Percentiles rank a stretch among this genome's conserved stretches.
These are phyloP conservation scores for Chitala chitala DNA, from an alignment of 2,113 vertebrate species.

Conservation along the genomic window DNA sequence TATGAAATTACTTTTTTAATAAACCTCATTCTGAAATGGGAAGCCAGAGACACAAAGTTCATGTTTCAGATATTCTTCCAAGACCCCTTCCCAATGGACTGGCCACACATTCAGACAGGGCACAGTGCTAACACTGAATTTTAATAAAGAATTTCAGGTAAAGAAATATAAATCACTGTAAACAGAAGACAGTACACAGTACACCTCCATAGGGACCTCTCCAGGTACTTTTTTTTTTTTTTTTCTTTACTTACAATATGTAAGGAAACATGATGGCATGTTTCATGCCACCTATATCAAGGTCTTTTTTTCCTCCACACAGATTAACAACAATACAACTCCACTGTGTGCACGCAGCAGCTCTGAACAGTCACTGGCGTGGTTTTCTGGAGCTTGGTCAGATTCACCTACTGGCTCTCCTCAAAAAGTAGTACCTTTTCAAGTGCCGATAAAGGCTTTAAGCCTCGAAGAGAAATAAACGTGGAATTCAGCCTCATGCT, in stretches of 20 bases:
- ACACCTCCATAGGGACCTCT: conserved; percentile 57
- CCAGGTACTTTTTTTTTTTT: conserved; percentile 45
- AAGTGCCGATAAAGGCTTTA: conserved; percentile 66
- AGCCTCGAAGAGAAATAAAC: conserved; percentile 63
- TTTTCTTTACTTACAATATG: conserved; percentile 59
- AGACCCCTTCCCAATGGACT: conserved; percentile 60
- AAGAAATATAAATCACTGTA: conserved; percentile 53
- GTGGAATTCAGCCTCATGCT: conserved; percentile 71
- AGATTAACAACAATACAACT: background rate
- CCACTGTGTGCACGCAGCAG: background rate
- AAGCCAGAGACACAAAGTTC: conserved; percentile 36
- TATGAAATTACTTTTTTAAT: conserved; percentile 58
- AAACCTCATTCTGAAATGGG: conserved; percentile 49
- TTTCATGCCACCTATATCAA: conserved; percentile 26
- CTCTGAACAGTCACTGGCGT: conserved; percentile 16
- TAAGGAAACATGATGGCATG: conserved; percentile 44
- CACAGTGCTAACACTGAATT: conserved; percentile 61
- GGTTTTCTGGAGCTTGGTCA: conserved; percentile 17
- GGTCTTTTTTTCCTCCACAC: conserved; percentile 18
- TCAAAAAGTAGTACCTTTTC: conserved; percentile 42
- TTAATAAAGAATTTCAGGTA: conserved; percentile 16
- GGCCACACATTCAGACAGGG: conserved; percentile 62
- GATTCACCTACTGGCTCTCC: conserved; percentile 23
- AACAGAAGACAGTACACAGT: conserved; percentile 57
- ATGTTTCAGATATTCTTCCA: conserved; percentile 60